Conservation (phyloP, 2,797 vertebrate genomes). For the Chiloscyllium punctatum region DNA sequence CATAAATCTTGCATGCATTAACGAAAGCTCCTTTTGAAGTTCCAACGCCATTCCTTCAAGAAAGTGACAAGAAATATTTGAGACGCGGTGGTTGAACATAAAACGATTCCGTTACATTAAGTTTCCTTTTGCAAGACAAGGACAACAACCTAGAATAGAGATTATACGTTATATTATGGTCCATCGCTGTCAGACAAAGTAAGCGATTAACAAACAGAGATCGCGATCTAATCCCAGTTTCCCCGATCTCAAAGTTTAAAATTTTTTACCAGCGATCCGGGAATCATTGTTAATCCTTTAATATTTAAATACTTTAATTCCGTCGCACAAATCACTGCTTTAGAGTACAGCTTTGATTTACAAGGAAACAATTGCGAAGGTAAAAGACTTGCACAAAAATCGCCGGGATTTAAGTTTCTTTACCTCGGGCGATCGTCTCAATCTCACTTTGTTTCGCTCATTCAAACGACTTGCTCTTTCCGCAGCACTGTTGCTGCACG, state of each 20-base stretch:
- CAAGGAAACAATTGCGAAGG: background rate
- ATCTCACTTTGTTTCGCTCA: background rate
- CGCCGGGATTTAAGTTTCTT: background rate
- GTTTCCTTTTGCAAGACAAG: no score
- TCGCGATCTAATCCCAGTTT: background rate
- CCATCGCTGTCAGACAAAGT: background rate
- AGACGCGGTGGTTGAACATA: background rate
- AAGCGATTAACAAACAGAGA: background rate
- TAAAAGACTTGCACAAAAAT: background rate
- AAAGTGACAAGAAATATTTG: background rate
- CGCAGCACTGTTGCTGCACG: background rate
- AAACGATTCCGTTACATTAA: background rate
- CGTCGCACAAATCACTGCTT: background rate
- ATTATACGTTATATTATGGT: background rate
- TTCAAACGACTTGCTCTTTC: background rate
- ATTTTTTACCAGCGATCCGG: background rate
- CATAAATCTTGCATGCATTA: background rate
- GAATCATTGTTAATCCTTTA: background rate
- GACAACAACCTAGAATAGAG: background rate
- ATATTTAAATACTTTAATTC: background rate
- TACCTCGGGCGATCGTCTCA: background rate
- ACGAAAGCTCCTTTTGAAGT: background rate
- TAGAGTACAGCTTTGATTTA: background rate
- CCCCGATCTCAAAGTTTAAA: background rate
- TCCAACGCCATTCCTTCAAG: background rate